Conservation (phyloP, 1,140 invertebrate genomes). For the Lucilia sericata region DNA sequence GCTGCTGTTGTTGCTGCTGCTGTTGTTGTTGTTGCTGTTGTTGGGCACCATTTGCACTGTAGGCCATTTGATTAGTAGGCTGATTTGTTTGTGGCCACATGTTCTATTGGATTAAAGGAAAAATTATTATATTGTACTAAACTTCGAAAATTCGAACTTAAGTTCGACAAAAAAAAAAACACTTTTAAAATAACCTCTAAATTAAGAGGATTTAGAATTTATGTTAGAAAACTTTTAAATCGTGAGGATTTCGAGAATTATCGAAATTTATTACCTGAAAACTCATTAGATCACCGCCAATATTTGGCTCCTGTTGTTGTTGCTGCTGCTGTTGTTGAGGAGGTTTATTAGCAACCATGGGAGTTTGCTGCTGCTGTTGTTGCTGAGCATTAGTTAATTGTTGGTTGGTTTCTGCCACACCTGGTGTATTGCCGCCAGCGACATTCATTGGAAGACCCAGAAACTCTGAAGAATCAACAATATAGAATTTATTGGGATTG, state of each 20-base stretch:
- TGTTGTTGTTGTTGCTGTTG: slow-evolving; percentile 50
- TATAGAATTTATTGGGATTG: slow-evolving; percentile 61
- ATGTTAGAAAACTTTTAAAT: too few relatives aligned
- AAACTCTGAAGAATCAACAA: slow-evolving; percentile 64
- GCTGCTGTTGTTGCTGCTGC: slow-evolving; percentile 56
- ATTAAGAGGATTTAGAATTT: too few relatives aligned
- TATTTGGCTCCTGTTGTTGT: slow-evolving; percentile 51
- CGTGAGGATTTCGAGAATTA: too few relatives aligned
- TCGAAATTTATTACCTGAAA: slow-evolving; percentile 57
- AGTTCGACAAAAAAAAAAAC: too few relatives aligned
- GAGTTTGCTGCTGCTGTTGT: slow-evolving; percentile 50
- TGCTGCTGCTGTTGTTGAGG: slow-evolving; percentile 38
- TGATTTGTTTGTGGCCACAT: slow-evolving; percentile 57
- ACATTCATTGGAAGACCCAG: slow-evolving; percentile 66
- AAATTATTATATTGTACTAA: too few relatives aligned
- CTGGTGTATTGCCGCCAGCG: slow-evolving; percentile 48
- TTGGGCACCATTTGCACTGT: slow-evolving; percentile 39
- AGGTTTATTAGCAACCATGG: slow-evolving; percentile 25
- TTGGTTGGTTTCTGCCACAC: slow-evolving; percentile 8
- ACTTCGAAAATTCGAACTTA: neutral
- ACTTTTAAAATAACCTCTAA: too few relatives aligned
- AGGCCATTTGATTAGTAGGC: slow-evolving; percentile 13
- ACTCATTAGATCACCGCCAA: slow-evolving; percentile 58
- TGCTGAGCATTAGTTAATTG: slow-evolving; percentile 51
- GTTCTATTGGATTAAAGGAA: slow-evolving; percentile 42